Conservation (phyloP, 2,797 vertebrate genomes). For the Myioborus melanocephalus region DNA sequence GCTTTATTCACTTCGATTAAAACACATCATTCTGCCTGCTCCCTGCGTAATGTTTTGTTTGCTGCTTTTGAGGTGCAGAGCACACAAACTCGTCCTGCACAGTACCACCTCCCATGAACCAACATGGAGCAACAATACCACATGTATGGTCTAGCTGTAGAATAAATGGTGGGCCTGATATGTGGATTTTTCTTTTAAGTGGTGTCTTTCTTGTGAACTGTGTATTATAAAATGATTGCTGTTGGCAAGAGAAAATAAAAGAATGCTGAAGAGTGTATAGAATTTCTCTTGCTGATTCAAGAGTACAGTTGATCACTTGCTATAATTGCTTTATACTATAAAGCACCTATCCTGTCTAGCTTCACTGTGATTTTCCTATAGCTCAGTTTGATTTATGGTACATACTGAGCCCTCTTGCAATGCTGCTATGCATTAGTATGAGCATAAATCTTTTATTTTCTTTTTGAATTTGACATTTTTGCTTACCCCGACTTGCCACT, state of each 20-base stretch:
- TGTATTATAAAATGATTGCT: neutral
- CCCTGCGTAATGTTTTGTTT: rapidly evolving
- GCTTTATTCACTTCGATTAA: neutral
- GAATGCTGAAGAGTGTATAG: neutral
- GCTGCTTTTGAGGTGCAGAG: neutral
- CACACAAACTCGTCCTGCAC: rapidly evolving
- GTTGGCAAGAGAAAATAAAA: neutral
- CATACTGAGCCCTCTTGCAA: neutral
- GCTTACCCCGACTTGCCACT: neutral
- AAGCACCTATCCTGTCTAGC: neutral
- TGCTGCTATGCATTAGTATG: neutral
- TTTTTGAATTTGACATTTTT: neutral
- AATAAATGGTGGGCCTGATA: neutral
- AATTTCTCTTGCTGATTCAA: neutral
- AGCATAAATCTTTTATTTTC: neutral
- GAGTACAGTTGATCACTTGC: neutral
- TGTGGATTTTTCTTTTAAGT: neutral
- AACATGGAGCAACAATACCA: rapidly evolving
- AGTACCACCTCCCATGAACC: rapidly evolving
- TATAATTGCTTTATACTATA: neutral
- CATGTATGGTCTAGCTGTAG: rapidly evolving
- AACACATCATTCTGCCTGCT: neutral
- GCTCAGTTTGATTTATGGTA: slow-evolving; percentile 13
- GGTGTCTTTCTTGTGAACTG: neutral
- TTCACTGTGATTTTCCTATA: neutral